Conservation (phyloP, 2,797 vertebrate species). For the Pipistrellus pygmaeus region DNA sequence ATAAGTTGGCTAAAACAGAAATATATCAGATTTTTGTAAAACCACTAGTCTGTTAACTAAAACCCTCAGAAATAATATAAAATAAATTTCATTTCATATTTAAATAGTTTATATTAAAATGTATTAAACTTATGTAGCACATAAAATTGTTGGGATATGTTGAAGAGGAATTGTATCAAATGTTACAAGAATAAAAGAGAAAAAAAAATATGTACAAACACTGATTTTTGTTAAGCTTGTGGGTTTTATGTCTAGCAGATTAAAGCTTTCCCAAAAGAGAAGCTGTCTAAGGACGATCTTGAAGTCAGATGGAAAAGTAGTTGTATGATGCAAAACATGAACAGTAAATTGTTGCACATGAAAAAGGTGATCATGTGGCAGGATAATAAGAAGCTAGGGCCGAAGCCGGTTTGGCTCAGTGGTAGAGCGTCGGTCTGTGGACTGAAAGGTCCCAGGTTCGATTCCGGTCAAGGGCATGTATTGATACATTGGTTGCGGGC, state of each 20-base stretch:
- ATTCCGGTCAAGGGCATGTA: too few species aligned
- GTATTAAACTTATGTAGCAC: background rate
- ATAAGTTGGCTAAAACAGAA: background rate
- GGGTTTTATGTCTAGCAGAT: background rate
- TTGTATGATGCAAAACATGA: background rate
- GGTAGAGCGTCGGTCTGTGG: too few species aligned
- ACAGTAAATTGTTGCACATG: background rate
- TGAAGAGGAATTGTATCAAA: background rate
- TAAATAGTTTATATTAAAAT: background rate
- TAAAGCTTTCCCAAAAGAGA: background rate
- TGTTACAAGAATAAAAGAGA: background rate
- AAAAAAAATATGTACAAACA: background rate
- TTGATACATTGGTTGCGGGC: too few species aligned
- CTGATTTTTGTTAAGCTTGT: background rate
- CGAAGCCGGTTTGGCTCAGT: too few species aligned
- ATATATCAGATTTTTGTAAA: background rate
- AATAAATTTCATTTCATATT: background rate
- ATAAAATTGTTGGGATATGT: background rate
- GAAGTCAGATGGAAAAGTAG: background rate
- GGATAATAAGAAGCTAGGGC: background rate
- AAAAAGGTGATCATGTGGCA: background rate
- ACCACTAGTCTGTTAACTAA: background rate
- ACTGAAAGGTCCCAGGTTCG: too few species aligned
- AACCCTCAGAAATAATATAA: conserved; percentile 4
- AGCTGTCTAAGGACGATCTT: background rate